These are phyloP conservation scores for Chironomus striatipennis DNA, from an alignment of 1,140 invertebrate species.

Conservation along the genomic window DNA sequence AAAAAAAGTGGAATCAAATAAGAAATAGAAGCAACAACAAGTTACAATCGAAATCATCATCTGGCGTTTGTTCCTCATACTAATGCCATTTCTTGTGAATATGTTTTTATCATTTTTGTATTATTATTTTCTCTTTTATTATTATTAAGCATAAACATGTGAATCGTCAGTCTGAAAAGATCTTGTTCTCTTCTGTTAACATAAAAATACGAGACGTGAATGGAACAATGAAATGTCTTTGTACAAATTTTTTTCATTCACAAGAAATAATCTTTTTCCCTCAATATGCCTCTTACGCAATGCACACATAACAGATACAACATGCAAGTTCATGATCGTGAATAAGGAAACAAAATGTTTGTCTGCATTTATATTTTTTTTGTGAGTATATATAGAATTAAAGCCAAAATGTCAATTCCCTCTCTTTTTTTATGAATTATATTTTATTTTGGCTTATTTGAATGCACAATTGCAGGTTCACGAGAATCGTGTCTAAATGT, in stretches of 20 bases:
- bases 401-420: background rate
- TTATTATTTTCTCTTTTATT: no score
- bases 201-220: slow-evolving; percentile 12
- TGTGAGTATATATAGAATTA: background rate
- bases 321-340: background rate
- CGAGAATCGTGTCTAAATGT: background rate
- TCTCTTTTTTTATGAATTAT: background rate
- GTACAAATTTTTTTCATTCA: background rate
- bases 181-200: background rate
- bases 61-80: background rate
- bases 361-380: background rate
- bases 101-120: background rate
- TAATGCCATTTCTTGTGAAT: background rate
- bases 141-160: background rate
- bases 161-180: background rate
- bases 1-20: no score
- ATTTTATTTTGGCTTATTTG: background rate
- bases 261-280: background rate
- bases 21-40: no score
- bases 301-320: background rate
- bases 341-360: background rate
- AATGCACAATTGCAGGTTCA: background rate
- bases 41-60: background rate
- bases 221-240: background rate
- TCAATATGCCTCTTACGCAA: background rate